These are phyloP conservation scores for Acanthiza pusilla DNA, from an alignment of 2,797 vertebrate genomes.

Conservation along the genomic window DNA sequence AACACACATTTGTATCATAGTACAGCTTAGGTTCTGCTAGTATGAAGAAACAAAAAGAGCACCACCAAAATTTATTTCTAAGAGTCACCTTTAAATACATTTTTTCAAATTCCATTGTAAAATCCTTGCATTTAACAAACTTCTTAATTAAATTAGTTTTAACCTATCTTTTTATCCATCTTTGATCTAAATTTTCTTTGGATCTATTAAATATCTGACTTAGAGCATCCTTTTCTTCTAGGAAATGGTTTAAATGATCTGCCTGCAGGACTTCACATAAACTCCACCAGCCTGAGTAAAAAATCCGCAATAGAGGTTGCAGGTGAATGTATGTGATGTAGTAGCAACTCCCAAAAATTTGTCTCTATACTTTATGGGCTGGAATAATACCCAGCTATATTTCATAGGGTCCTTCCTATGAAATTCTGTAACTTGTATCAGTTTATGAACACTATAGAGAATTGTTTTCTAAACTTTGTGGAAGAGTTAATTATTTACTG, in stretches of 20 bases:
- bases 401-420: neutral
- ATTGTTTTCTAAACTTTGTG: neutral
- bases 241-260: neutral
- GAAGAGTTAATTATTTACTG: neutral
- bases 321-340: neutral
- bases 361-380: neutral
- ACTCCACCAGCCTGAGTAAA: neutral
- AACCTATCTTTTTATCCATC: neutral
- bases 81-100: neutral
- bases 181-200: neutral
- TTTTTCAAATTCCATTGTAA: neutral
- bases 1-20: neutral
- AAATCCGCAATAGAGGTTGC: neutral
- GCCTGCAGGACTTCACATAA: neutral
- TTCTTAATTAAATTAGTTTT: neutral
- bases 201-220: neutral
- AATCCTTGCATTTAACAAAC: neutral
- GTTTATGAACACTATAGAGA: neutral
- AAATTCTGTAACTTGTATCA: neutral
- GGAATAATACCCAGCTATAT: neutral
- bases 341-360: neutral
- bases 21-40: neutral
- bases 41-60: neutral
- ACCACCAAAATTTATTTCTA: neutral
- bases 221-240: neutral